Percentiles rank a stretch among this genome's conserved stretches.
These are phyloP conservation scores for Zaprionus gabonicus DNA, from an alignment of 1,140 invertebrate genomes.

Conservation along the genomic window DNA sequence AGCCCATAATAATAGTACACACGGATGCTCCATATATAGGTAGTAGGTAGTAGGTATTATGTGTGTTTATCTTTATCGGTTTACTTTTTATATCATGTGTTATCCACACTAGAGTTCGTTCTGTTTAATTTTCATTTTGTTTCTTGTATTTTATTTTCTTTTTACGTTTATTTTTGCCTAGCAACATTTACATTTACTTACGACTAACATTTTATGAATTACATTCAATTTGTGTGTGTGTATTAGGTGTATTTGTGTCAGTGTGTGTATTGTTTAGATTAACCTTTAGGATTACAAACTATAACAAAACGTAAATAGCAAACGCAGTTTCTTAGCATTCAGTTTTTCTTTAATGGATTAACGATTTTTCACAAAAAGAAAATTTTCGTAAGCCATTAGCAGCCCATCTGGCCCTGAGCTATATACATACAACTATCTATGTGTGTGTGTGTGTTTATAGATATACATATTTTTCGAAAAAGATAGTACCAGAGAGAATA, in stretches of 20 bases:
- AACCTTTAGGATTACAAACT: constrained; percentile 47
- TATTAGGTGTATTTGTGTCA: not conserved
- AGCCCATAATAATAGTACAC: constrained; percentile 81
- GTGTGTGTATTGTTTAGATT: constrained; percentile 25
- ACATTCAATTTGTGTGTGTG: constrained; percentile 68
- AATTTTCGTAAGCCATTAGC: constrained; percentile 39
- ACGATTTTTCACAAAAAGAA: constrained; percentile 46
- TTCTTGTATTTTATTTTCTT: constrained; percentile 16
- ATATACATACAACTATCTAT: constrained; percentile 7
- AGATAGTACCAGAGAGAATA: constrained; percentile 46
- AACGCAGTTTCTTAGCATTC: constrained; percentile 39
- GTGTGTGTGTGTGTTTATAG: not conserved
- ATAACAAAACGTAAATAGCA: constrained; percentile 59
- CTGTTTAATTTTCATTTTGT: constrained; percentile 17
- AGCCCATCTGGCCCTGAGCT: constrained; percentile 1
- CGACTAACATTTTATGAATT: constrained; percentile 64
- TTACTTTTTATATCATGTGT: constrained; percentile 12
- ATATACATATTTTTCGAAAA: constrained; percentile 4
- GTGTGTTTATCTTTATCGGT: constrained; percentile 27
- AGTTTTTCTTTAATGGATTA: constrained; percentile 33
- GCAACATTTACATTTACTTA: constrained; percentile 80
- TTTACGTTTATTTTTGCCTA: constrained; percentile 66
- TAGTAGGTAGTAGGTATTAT: constrained; percentile 39
- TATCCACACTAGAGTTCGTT: constrained; percentile 13
- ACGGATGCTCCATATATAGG: constrained; percentile 60